Evolutionary conservation across 92 coral and sea anemone species (phyloP).

Genomic region (Phenganax marumi): DNA sequence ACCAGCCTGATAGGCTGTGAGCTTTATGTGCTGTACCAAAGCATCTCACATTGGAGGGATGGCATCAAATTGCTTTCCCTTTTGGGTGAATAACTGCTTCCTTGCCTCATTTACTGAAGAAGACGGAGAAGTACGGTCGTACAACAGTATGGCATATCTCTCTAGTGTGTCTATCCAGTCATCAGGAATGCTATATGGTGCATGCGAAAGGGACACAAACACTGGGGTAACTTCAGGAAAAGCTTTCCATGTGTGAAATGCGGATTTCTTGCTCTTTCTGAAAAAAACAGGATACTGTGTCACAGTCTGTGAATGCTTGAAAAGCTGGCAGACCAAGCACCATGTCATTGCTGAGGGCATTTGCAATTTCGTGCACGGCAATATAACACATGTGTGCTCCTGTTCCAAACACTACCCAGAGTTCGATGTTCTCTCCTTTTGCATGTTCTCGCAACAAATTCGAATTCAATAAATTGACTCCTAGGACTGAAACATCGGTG

Average conservation of each 20-base stretch:
- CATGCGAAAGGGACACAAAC: conserved; percentile 14
- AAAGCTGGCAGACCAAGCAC: conserved; percentile 52
- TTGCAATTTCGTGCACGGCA: conserved; percentile 56
- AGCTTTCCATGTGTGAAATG: conserved; percentile 50
- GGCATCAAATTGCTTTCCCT: conserved; percentile 28
- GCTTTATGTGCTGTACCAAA: conserved; percentile 56
- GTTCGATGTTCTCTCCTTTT: too few relatives aligned
- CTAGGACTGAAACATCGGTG: conserved; percentile 59
- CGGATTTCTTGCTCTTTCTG: conserved; percentile 58
- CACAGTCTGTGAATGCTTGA: conserved; percentile 69
- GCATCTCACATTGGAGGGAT: too few relatives aligned
- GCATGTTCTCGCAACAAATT: too few relatives aligned
- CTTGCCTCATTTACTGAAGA: conserved; percentile 36
- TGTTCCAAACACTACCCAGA: too few relatives aligned
- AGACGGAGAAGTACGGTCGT: conserved; percentile 21
- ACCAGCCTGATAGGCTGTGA: conserved; percentile 55
- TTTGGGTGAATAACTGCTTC: conserved; percentile 41
- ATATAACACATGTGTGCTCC: conserved; percentile 43
- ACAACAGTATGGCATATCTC: too few relatives aligned
- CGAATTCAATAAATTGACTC: too few relatives aligned
- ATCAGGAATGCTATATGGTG: conserved; percentile 16
- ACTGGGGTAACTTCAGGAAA: too few relatives aligned
- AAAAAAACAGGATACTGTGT: conserved; percentile 59
- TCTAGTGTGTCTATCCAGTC: not conserved
- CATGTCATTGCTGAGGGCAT: too few relatives aligned